A percentile compares a stretch with the other conserved stretches of the same genome.
Evolutionary conservation across 2,888 invertebrate species (phyloP).

Genomic region (Meteorus cinctellus): DNA sequence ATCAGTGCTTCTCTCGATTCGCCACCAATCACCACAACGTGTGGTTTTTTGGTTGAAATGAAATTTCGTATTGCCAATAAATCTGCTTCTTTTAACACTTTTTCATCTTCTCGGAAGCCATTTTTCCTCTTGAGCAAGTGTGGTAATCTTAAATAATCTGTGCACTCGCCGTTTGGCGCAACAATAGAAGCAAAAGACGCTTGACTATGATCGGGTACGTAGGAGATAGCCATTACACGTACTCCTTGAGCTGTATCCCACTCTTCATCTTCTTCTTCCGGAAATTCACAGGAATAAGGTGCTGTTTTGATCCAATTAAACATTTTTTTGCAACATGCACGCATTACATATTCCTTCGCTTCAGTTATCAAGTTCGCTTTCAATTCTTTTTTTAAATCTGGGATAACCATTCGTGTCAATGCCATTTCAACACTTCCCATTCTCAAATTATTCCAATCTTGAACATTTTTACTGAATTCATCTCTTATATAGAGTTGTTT

Average conservation of each 20-base stretch:
- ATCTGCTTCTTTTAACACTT: conserved; percentile 81
- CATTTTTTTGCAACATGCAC: conserved; percentile 88
- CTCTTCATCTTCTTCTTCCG: conserved; percentile 92
- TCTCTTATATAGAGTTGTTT: conserved; percentile 91
- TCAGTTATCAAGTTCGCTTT: conserved; percentile 86
- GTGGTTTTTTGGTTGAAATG: conserved; percentile 92
- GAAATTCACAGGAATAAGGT: conserved; percentile 84
- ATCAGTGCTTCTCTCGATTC: conserved; percentile 91
- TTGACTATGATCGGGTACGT: conserved; percentile 87
- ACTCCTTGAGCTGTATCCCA: conserved; percentile 91
- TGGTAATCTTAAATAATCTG: conserved; percentile 91
- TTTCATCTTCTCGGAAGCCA: conserved; percentile 81
- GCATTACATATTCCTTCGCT: conserved; percentile 89
- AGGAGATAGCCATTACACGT: conserved; percentile 91
- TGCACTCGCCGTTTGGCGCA: conserved; percentile 92
- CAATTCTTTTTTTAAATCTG: conserved; percentile 91
- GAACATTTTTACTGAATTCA: conserved; percentile 94
- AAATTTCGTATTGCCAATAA: conserved; percentile 84
- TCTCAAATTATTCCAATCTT: conserved; percentile 96
- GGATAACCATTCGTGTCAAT: conserved; percentile 89
- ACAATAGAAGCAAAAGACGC: conserved; percentile 92
- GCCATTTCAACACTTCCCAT: conserved; percentile 92
- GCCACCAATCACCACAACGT: conserved; percentile 92
- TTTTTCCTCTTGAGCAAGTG: conserved; percentile 89
- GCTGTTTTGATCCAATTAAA: conserved; percentile 94